Evolutionary conservation across 1,140 invertebrate genomes (phyloP), one percentile per base, ranked within the genome.

Genomic region (Tetragonula clypearis): DNA sequence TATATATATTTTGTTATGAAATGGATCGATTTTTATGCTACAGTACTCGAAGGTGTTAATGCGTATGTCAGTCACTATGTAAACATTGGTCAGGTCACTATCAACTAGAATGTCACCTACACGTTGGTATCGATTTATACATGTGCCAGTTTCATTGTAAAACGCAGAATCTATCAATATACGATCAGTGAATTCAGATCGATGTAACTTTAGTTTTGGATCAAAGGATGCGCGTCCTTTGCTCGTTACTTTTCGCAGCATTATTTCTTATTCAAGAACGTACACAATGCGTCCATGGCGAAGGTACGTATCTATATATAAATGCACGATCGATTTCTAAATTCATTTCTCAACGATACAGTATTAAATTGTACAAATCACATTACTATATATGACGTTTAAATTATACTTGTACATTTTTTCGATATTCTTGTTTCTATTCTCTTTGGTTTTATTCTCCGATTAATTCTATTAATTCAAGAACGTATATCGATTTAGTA

Each of bases 91-190:
- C 82, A 15, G 56, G 78, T 85, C 49, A 75, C 65, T 30, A 21
- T 79, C 35, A 60, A 15, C 9, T 12, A 84, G 75, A n/a, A 77
- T 76, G 66, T 88, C 74, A 78, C 58, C 26, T 69, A 58, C 77
- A 69, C 77, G 83, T 79, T 65, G 87, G 81, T 90, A 91, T 90
- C 85, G 89, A 91, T 88, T 91, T 65, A 82, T 71, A 72, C 30
- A 58, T 35, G 53, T 76, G 69, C 69, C 12, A 80, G 82, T 86
- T 77, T 74, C 74, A 72, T 80, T 77, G 71, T 77, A 3, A 69
- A 15, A 41, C 3, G 66, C 11, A 15, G 65, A 41, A 3, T 26
- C 1, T 21, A 17, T 55, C 30, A 21, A 56, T 56, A 11, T 17
- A 14, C 0, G 14, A 85, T 56, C 35, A 58, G 68, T 41, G 23